phyloP scores from a whole-genome alignment of 2,797 vertebrate species.

The Spinibarbus caldwelli region DNA sequence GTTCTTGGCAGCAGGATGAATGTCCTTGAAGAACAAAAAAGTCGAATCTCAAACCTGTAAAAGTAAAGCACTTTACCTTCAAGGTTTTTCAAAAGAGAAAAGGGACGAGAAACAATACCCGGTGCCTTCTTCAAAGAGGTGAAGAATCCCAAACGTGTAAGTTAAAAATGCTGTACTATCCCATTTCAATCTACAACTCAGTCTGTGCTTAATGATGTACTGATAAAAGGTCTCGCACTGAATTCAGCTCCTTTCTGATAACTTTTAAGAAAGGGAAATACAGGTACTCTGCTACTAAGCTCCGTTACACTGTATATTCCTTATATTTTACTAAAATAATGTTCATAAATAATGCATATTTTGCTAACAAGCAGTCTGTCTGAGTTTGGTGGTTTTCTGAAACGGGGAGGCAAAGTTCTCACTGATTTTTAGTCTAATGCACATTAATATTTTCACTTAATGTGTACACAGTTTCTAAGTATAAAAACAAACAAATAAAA shows the following conservation, averaged over 20 bases:
- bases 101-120: conserved; percentile 77
- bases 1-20: conserved; percentile 92
- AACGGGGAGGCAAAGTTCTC: background rate
- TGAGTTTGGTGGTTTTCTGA: background rate
- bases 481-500: background rate
- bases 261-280: conserved; percentile 3
- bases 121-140: conserved; percentile 62
- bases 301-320: no score
- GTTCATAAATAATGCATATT: background rate
- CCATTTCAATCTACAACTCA: conserved; percentile 80
- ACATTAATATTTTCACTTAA: background rate
- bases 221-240: conserved; percentile 73
- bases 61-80: conserved; percentile 82
- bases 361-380: background rate
- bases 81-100: conserved; percentile 76
- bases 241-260: background rate
- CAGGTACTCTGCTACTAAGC: background rate
- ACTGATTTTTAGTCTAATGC: background rate
- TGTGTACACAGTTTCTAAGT: background rate
- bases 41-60: conserved; percentile 84
- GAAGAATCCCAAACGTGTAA: conserved; percentile 75
- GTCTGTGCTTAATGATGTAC: conserved; percentile 75
- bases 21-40: conserved; percentile 92
- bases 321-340: background rate
- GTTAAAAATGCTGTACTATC: conserved; percentile 79